Evolutionary conservation across 2,113 vertebrate species (phyloP).

Genomic region (Symphodus melops): DNA sequence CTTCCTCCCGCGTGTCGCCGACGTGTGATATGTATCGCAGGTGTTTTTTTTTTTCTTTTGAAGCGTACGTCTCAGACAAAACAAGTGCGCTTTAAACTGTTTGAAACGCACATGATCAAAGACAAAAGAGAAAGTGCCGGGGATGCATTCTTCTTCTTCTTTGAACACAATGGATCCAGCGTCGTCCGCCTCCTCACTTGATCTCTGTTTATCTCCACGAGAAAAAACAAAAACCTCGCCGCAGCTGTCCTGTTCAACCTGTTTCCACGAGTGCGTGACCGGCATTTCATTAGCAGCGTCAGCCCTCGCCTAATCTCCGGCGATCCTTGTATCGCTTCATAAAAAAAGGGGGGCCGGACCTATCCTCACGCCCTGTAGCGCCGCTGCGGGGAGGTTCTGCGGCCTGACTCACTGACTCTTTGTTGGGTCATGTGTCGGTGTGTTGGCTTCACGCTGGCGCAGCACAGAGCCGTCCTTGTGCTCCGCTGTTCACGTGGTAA

Average conservation of each 20-base stretch:
- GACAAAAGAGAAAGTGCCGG: background rate
- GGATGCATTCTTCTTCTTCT: background rate
- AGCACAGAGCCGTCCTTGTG: conserved; percentile 41
- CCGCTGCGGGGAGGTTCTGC: conserved; percentile 52
- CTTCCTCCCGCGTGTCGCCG: background rate
- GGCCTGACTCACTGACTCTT: conserved; percentile 69
- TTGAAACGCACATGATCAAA: too few species aligned
- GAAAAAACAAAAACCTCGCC: too few species aligned
- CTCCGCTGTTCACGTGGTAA: conserved; percentile 37
- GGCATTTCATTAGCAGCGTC: background rate
- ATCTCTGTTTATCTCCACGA: conserved; percentile 17
- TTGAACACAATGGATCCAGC: background rate
- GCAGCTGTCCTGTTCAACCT: conserved; percentile 48
- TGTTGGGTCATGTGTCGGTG: conserved; percentile 53
- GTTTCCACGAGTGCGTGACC: conserved; percentile 32
- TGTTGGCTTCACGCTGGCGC: conserved; percentile 15
- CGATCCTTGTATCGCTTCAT: conserved; percentile 30
- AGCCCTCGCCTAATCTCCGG: conserved; percentile 33
- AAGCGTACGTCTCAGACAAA: background rate
- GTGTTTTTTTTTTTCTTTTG: background rate
- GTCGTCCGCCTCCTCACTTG: background rate
- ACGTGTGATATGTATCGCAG: background rate
- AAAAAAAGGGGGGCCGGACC: conserved; percentile 6
- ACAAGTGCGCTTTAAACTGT: background rate
- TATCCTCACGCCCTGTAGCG: conserved; percentile 46